Evolutionary conservation across 2,113 vertebrate species (phyloP), one percentile per base, ranked within the genome.

Genomic region (Channa argus): DNA sequence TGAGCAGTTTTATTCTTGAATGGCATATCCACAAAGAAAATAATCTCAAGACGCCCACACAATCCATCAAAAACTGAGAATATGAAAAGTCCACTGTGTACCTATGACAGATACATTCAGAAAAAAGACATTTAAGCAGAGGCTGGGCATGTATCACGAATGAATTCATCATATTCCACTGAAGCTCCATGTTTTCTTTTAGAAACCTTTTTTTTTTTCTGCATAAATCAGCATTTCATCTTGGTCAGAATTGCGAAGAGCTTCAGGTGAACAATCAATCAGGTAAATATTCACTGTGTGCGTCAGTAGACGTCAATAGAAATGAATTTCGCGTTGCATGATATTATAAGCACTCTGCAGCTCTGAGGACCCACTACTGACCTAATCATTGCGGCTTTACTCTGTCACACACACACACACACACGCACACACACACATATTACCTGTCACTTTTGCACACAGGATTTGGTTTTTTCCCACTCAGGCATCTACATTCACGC

Each of bases 261-360:
- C 65, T 47, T 6, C 68, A 1, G 50, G 54, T 24, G 24, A 50
- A 49, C 55, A 11, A n/a, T 73, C 50, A 4, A 34, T 69, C 63
- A 46, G 44, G 43, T 55, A 38, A 47, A 52, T 69, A 63, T 53
- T 61, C 53, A 38, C 52, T 45, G 54, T 3, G 2, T 70, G 65
- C 46, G 24, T 68, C 72, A 61, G 6, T 45, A 80, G 51, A 63
- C 76, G 79, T 82, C 70, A 71, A 49, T 62, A 45, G 44, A 53
- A 78, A 66, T 82, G 14, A 63, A 73, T 65, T 77, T 54, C 33
- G 50, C 49, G 1, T 80, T 47, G 64, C 71, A 56, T 47, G 77
- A 66, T 52, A 68, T 77, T 75, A 72, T 7, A 78, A 55, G 61
- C 80, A 75, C 79, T 84, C 77, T 85, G 85, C 82, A 83, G 66